These are phyloP conservation scores for Mus pahari DNA, from an alignment of 2,113 vertebrate species.

Conservation along the genomic window DNA sequence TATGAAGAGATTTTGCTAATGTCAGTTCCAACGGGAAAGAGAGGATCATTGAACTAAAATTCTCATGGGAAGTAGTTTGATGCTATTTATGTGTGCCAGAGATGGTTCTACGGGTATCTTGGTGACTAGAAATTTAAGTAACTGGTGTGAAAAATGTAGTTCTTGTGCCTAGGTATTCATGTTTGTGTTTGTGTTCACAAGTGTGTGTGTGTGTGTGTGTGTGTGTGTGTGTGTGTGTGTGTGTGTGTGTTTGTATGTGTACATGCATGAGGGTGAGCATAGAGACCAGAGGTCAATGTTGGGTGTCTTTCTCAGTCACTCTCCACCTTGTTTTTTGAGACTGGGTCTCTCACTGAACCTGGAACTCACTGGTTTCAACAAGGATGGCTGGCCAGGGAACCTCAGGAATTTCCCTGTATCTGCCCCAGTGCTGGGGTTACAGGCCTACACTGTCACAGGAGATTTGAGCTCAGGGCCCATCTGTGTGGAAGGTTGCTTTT, in stretches of 20 bases:
- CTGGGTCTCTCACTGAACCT: neutral
- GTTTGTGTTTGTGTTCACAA: neutral
- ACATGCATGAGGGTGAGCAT: neutral
- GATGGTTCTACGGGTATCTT: neutral
- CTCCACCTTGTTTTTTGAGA: neutral
- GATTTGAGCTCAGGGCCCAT: neutral
- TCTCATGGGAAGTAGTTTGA: neutral
- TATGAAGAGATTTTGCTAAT: neutral
- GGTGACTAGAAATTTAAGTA: neutral
- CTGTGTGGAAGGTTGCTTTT: neutral
- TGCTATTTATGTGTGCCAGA: neutral
- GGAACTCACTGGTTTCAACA: neutral
- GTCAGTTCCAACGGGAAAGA: neutral
- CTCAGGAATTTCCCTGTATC: neutral
- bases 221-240: neutral
- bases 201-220: neutral
- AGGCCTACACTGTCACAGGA: neutral
- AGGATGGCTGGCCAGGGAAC: neutral
- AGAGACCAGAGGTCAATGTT: neutral
- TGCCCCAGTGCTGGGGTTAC: neutral
- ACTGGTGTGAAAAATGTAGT: neutral
- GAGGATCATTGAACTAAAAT: neutral
- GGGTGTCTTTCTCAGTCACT: neutral
- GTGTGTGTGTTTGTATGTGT: neutral
- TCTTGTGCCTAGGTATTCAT: no score